Base-by-base conservation (phyloP, 2,113 vertebrate genomes). In the Eurypyga helias region DNA sequence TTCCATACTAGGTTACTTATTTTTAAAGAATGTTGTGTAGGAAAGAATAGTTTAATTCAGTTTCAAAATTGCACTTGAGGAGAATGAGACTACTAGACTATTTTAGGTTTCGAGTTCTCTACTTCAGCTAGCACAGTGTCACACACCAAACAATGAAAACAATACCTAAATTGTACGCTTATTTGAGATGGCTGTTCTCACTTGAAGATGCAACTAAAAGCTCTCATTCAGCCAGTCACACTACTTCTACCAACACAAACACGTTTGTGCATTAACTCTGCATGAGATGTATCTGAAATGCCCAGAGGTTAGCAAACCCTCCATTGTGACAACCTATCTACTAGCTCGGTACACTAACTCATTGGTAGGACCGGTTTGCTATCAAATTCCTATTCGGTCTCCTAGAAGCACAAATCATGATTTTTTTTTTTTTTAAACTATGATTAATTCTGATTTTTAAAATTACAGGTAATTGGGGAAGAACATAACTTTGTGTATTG, bases 31-130 rank as follows among this genome's bases (percentile, higher is more conserved):
- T 7, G 3, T 0, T 75, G 3, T 13, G 8, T 43, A 60, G 28
- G 46, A 76, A 70, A 62, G 2, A 38, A 29, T 2, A 73, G 21
- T 31, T 52, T 62, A 48, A 73, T 66, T 82, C 24, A 28, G 8
- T 46, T 57, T 88, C 71, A n/a, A 75, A 87, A 46, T 15, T 36
- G 8, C 11, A 36, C 25, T 66, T 2, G 1, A 55, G 65, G 11
- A 70, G 28, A 85, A 25, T 15, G 28, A 17, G 13, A 36, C 28
- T 34, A 19, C 19, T 52, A 25, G 64, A 51, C 11, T 45, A 25
- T 34, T 61, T 26, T 82, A 0, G 0, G 7, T 51, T 66, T 17
- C 0, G 3, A 20, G 1, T 60, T 89, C 20, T 60, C 29, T 61
- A 23, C 46, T 49, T 58, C 58, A 67, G 20, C 65, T 46, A 31